These are phyloP conservation scores for Helicoverpa assulta DNA, from an alignment of 2,888 invertebrate genomes.

Conservation along the genomic window DNA sequence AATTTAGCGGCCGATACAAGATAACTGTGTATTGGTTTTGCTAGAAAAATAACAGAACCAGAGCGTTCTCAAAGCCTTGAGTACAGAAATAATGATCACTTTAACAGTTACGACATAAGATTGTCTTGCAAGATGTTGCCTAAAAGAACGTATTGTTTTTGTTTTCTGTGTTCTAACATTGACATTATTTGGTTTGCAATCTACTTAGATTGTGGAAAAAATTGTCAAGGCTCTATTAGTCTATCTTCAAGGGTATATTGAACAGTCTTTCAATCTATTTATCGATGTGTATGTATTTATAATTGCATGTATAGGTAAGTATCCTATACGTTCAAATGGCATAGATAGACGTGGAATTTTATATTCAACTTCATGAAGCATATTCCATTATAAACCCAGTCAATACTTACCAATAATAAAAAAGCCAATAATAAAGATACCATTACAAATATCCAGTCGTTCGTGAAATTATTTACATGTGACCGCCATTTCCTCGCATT, in stretches of 20 bases:
- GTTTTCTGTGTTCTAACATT: constrained; percentile 1
- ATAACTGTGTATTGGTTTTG: constrained; percentile 19
- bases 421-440: background rate
- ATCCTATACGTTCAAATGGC: no score
- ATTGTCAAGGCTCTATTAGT: no score
- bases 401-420: background rate
- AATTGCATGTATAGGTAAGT: no score
- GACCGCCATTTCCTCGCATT: constrained; percentile 24
- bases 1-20: constrained; percentile 31
- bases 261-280: background rate
- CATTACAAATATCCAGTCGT: constrained; percentile 23
- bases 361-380: background rate
- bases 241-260: no score
- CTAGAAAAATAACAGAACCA: constrained; percentile 8
- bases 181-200: constrained; percentile 1
- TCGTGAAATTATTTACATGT: constrained; percentile 21
- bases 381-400: background rate
- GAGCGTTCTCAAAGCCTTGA: constrained; percentile 8
- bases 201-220: background rate
- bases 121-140: background rate
- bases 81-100: constrained; percentile 10
- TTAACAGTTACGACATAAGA: background rate
- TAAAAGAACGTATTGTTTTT: background rate
- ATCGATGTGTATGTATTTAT: no score
- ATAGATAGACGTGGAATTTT: no score